Conservation (phyloP, 2,888 invertebrate species). For the Aleiodes alternator region DNA sequence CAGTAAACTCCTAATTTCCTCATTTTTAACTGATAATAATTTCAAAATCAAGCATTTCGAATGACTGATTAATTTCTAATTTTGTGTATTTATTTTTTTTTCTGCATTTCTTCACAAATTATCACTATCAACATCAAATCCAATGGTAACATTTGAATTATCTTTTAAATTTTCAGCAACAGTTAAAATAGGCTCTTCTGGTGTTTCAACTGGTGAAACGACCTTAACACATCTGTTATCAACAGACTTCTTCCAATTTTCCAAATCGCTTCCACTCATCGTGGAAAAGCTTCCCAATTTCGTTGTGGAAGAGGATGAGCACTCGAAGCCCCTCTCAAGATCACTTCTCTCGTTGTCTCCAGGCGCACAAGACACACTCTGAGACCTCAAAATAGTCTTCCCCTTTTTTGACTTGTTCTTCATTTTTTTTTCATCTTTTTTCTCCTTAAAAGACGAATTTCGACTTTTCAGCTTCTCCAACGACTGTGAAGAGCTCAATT, state of each 20-base stretch:
- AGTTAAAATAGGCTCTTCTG: constrained; percentile 66
- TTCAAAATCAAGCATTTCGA: neutral
- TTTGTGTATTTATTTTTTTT: no score
- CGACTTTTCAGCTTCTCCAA: constrained; percentile 47
- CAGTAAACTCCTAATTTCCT: no score
- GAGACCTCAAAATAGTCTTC: constrained; percentile 62
- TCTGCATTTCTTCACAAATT: constrained; percentile 52
- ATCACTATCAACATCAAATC: constrained; percentile 66
- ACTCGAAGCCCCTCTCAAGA: constrained; percentile 47
- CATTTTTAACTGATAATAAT: no score
- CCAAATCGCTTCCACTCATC: constrained; percentile 62
- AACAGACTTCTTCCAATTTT: constrained; percentile 60
- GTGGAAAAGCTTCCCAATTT: constrained; percentile 65
- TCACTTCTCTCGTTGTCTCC: constrained; percentile 42
- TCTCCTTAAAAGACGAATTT: constrained; percentile 31
- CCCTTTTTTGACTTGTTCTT: constrained; percentile 48
- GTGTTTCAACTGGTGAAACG: constrained; percentile 26
- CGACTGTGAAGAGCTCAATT: constrained; percentile 52
- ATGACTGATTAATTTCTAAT: neutral
- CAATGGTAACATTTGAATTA: constrained; percentile 64
- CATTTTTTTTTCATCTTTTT: constrained; percentile 23
- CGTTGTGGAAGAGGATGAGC: constrained; percentile 50
- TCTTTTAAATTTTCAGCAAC: constrained; percentile 67
- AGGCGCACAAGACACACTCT: constrained; percentile 65
- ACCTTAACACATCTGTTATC: constrained; percentile 27